Conservation (phyloP, 2,888 invertebrate genomes). For the Belgica antarctica region DNA sequence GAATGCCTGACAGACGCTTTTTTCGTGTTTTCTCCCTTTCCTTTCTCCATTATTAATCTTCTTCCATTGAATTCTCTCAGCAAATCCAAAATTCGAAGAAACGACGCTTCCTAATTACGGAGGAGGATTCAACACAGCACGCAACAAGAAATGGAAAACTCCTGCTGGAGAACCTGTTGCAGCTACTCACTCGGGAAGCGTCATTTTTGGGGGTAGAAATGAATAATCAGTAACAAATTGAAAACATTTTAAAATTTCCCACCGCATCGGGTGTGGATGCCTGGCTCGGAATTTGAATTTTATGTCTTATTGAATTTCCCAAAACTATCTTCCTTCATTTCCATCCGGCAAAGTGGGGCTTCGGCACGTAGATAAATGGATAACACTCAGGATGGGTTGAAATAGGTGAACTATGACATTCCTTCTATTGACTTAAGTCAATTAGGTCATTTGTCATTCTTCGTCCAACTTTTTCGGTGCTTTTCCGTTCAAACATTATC, state of each 20-base stretch:
- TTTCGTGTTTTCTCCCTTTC: too few relatives aligned
- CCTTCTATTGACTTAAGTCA: constrained; percentile 37
- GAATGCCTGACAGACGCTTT: constrained; percentile 9
- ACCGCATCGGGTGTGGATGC: background rate
- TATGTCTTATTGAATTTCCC: background rate
- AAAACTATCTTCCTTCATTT: too few relatives aligned
- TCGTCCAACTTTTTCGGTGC: background rate
- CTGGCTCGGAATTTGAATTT: background rate
- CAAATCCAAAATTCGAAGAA: constrained; percentile 9
- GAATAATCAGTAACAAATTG: constrained; percentile 30
- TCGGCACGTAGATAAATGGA: constrained; percentile 12
- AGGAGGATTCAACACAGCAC: constrained; percentile 31
- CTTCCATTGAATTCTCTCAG: constrained; percentile 1
- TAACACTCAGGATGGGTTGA: constrained; percentile 11
- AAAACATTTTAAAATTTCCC: background rate
- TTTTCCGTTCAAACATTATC: constrained; percentile 25
- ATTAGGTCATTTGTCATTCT: constrained; percentile 42
- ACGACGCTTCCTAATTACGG: constrained; percentile 24
- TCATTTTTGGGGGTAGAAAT: background rate
- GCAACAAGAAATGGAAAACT: constrained; percentile 30
- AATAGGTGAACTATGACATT: constrained; percentile 25
- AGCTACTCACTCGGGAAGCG: background rate
- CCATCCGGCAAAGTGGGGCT: background rate
- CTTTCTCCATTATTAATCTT: constrained; percentile 12
- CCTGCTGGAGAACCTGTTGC: constrained; percentile 42